Evolutionary conservation across 2,888 invertebrate genomes (phyloP), one percentile per base, ranked within the genome.

Genomic region (Ophraella communa): DNA sequence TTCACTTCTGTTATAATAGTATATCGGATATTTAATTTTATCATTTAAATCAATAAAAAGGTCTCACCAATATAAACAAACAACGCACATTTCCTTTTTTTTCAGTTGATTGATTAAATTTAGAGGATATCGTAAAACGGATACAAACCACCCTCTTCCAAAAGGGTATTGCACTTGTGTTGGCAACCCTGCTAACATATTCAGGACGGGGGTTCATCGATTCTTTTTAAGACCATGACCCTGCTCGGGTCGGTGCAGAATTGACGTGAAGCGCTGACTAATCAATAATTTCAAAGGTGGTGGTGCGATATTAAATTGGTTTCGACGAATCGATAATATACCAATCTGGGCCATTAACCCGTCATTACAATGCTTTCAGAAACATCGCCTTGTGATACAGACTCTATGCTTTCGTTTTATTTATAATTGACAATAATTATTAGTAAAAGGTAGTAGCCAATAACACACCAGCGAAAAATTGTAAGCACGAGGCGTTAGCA

Each of bases 261-360:
- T 23, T 58, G 59, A 52, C 52, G 39, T 51, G 42, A 24, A 20
- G 18, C 45, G 24, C 44, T 56, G 35, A 49, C 35, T 21, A 68
- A 68, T 68, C 68, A 63, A 68, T 68, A 65, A 54, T 62, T 62
- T 39, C 47, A 57, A 58, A 64, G 54, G 57, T 54, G 67, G 58
- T 52, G 62, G 55, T 35, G 56, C 61, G 53, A 64, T 57, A 58
- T 49, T 65, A 57, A 65, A 59, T 64, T 51, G 52, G 18, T 62
- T 58, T 51, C 42, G 47, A 44, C 42, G 20, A 64, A 67, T 67
- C 67, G 64, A 67, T 67, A 58, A 49, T 55, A 51, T 56, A 49
- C 59, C 66, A 64, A 67, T 58, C 58, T 67, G 57, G 62, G 64
- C 33, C 62, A 67, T 51, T 51, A 27, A 51, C 49, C 27, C 24